Conservation (phyloP, 30 jellyfish, hydroid and myxozoan genomes). For the Cassiopea xamachana region DNA sequence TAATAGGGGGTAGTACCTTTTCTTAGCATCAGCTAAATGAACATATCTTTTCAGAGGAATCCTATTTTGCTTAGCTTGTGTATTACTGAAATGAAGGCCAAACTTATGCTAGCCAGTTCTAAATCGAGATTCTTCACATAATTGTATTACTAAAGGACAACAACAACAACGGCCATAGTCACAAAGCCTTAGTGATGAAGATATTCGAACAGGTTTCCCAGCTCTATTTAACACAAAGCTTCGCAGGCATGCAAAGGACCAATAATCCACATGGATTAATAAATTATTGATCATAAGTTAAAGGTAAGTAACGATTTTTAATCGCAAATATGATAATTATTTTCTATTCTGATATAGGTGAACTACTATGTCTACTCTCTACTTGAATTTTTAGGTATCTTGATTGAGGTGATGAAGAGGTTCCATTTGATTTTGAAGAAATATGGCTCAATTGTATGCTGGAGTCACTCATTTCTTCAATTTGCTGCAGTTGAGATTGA, state of each 20-base stretch:
- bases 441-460: neutral
- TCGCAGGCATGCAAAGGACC: neutral
- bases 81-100: no score
- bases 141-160: no score
- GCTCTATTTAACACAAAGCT: neutral
- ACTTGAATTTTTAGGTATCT: slow-evolving; percentile 25
- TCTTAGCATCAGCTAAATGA: no score
- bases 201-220: neutral
- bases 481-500: neutral
- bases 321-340: slow-evolving; percentile 20
- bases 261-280: neutral
- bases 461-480: neutral
- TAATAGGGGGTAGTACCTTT: no score
- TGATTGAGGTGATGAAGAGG: neutral
- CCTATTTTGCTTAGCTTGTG: no score
- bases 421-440: slow-evolving; percentile 34
- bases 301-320: slow-evolving; percentile 2
- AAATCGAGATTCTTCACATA: no score
- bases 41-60: no score
- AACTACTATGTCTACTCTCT: slow-evolving; percentile 24
- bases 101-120: no score
- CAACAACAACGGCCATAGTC: no score
- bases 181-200: no score
- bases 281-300: neutral
- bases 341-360: slow-evolving; percentile 27